phyloP scores from a whole-genome alignment of 2,113 vertebrate genomes.

The Heptranchias perlo region DNA sequence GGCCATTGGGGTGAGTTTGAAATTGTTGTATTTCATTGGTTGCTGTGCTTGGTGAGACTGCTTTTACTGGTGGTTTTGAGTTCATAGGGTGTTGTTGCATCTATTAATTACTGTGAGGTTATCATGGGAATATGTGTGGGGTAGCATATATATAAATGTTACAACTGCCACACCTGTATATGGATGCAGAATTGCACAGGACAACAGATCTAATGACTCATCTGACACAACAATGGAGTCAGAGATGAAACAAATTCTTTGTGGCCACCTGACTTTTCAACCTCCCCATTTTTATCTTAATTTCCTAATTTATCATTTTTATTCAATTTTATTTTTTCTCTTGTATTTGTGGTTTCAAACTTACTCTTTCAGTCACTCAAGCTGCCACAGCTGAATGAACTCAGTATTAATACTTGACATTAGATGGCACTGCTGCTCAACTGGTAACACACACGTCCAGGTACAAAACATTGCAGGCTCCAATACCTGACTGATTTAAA shows the following conservation, averaged over 20 bases:
- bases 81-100: not conserved
- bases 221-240: not conserved
- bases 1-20: not conserved
- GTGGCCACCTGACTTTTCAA: not conserved
- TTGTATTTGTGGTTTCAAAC: not conserved
- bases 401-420: not conserved
- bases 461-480: not conserved
- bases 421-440: slow-evolving; percentile 19
- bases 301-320: not conserved
- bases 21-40: not conserved
- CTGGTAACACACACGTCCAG: not conserved
- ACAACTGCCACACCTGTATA: not conserved
- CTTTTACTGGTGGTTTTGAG: not conserved
- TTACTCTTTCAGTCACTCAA: not conserved
- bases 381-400: not conserved
- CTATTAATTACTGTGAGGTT: not conserved
- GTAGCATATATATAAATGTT: not conserved
- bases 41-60: not conserved
- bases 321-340: not conserved
- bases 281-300: not conserved
- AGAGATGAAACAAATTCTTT: not conserved
- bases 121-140: not conserved
- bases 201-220: not conserved
- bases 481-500: not conserved
- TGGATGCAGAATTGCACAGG: not conserved